Evolutionary conservation across 2,888 invertebrate genomes (phyloP).

Genomic region (Leptinotarsa peninsularis): DNA sequence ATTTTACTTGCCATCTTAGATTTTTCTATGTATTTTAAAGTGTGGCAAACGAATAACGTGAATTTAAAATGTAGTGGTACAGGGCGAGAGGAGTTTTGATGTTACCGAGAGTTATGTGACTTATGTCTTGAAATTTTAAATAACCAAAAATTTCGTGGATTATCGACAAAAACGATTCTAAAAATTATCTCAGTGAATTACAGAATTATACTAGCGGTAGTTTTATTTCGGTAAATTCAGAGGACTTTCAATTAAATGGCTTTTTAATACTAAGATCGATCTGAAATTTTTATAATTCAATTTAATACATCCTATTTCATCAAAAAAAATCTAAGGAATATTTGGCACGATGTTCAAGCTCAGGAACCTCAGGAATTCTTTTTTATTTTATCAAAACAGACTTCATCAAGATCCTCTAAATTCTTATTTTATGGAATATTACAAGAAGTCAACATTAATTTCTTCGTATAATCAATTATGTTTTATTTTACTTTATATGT

Average conservation of each 20-base stretch:
- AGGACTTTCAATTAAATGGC: neutral
- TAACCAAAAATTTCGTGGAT: too few relatives aligned
- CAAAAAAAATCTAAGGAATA: neutral
- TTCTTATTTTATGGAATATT: neutral
- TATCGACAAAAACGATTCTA: neutral
- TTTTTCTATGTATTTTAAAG: slow-evolving; percentile 24
- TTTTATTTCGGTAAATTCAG: neutral
- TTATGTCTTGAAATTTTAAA: neutral
- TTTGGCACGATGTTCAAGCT: too few relatives aligned
- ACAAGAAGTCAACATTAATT: too few relatives aligned
- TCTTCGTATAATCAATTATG: too few relatives aligned
- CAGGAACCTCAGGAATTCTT: neutral
- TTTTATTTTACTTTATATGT: too few relatives aligned
- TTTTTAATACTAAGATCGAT: too few relatives aligned
- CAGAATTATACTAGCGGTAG: too few relatives aligned
- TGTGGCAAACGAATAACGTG: neutral
- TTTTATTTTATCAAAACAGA: too few relatives aligned
- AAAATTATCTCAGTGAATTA: neutral
- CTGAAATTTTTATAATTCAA: neutral
- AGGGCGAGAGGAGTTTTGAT: neutral
- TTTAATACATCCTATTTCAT: neutral
- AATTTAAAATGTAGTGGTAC: neutral
- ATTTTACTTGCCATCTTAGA: slow-evolving; percentile 43
- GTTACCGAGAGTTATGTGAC: neutral
- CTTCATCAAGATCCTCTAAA: neutral